Evolutionary conservation across 1,140 invertebrate genomes (phyloP).

Genomic region (Pogonomyrmex californicus): DNA sequence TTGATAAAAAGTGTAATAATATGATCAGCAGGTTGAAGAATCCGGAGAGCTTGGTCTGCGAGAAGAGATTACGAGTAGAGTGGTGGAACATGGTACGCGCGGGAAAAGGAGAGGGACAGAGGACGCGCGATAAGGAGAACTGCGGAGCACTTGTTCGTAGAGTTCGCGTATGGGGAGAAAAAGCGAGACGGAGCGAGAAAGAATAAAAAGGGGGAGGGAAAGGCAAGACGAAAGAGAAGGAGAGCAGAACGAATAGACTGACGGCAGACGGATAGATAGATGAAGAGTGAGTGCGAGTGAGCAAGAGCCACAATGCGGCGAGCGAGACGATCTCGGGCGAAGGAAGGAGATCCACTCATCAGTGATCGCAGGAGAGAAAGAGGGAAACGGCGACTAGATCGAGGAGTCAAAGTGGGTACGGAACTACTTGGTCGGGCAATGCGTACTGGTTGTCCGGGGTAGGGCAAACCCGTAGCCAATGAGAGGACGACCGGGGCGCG

Average conservation of each 20-base stretch:
- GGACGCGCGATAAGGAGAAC: constrained; percentile 59
- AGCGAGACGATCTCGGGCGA: constrained; percentile 64
- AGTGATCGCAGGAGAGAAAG: constrained; percentile 33
- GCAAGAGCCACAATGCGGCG: constrained; percentile 56
- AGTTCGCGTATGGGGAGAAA: constrained; percentile 54
- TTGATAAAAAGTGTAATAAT: constrained; percentile 71
- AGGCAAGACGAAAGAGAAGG: constrained; percentile 20
- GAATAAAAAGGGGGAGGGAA: constrained; percentile 1
- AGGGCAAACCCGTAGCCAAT: constrained; percentile 82
- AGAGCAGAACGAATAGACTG: constrained; percentile 61
- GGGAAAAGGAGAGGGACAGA: constrained; percentile 51
- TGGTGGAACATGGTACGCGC: constrained; percentile 43
- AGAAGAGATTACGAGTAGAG: constrained; percentile 55
- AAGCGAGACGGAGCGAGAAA: constrained; percentile 24
- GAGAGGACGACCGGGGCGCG: constrained; percentile 83
- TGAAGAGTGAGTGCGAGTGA: constrained; percentile 69
- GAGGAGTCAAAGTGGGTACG: constrained; percentile 61
- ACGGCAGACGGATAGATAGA: constrained; percentile 65
- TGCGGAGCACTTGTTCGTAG: constrained; percentile 46
- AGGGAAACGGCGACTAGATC: constrained; percentile 53
- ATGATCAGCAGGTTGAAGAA: constrained; percentile 78
- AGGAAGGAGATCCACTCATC: constrained; percentile 42
- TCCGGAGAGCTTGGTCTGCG: constrained; percentile 47
- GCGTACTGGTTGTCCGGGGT: constrained; percentile 68
- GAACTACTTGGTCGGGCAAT: constrained; percentile 65